phyloP scores from a whole-genome alignment of 2,888 invertebrate species.

The Mongoloraphidia duomilia region DNA sequence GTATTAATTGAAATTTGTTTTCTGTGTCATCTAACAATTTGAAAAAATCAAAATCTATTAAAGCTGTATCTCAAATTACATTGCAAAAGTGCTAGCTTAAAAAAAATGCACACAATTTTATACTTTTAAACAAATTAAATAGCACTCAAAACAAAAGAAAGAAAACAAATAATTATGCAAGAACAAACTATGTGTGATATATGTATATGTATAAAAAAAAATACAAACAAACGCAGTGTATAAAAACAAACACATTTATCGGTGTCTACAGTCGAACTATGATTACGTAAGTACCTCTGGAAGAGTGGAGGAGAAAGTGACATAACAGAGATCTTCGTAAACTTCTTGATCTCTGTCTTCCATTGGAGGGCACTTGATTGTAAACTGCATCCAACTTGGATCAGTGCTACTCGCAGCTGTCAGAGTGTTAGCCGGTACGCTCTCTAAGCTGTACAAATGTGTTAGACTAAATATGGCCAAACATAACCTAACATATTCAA shows the following conservation, averaged over 20 bases:
- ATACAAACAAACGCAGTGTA: constrained; percentile 6
- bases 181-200: neutral
- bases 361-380: constrained; percentile 42
- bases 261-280: too few species aligned
- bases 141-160: constrained; percentile 1
- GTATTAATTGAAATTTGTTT: too few species aligned
- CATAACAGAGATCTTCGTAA: constrained; percentile 79
- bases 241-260: constrained; percentile 2
- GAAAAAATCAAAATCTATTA: too few species aligned
- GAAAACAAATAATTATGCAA: constrained; percentile 1
- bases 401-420: constrained; percentile 20
- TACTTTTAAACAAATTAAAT: constrained; percentile 4
- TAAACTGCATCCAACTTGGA: constrained; percentile 51
- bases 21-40: too few species aligned
- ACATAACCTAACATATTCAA: too few species aligned
- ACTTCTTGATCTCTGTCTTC: constrained; percentile 65
- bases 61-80: too few species aligned
- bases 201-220: neutral
- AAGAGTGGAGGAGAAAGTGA: constrained; percentile 56
- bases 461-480: too few species aligned
- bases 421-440: neutral
- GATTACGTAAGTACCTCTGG: constrained; percentile 41
- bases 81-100: neutral
- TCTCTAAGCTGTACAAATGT: neutral
- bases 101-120: constrained; percentile 7